Conservation (phyloP, 2,888 invertebrate genomes). For the Limnephilus rhombicus region DNA sequence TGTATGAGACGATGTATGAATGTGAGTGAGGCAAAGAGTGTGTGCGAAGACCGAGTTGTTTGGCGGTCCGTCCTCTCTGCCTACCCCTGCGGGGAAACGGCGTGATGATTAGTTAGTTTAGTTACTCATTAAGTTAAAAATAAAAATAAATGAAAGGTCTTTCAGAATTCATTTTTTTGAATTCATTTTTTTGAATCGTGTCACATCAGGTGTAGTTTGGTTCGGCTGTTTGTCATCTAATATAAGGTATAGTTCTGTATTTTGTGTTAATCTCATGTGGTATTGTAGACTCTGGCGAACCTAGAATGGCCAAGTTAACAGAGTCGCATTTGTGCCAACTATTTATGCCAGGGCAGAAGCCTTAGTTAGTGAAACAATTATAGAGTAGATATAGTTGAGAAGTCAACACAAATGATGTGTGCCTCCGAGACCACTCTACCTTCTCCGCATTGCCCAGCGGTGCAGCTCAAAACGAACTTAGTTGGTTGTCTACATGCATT, state of each 20-base stretch:
- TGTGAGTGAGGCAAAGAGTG: too few relatives aligned
- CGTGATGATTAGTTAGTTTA: too few relatives aligned
- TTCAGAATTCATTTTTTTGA: too few relatives aligned
- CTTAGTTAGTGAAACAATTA: neutral
- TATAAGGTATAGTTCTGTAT: neutral
- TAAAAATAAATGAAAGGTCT: too few relatives aligned
- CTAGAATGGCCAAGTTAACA: neutral
- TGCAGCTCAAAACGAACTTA: neutral
- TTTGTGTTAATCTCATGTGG: neutral
- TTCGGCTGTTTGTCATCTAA: neutral
- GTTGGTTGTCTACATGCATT: neutral
- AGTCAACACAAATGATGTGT: neutral
- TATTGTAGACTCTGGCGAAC: neutral
- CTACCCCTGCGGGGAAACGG: too few relatives aligned
- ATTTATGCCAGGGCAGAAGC: neutral
- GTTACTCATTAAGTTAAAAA: too few relatives aligned
- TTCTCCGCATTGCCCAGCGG: neutral
- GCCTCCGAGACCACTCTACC: neutral
- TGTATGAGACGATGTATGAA: too few relatives aligned
- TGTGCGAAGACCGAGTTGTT: too few relatives aligned
- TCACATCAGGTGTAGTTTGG: too few relatives aligned
- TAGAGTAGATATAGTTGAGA: neutral
- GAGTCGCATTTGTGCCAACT: neutral
- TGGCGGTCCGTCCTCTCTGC: too few relatives aligned
- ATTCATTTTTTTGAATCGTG: too few relatives aligned